phyloP scores from a whole-genome alignment of 2,797 vertebrate genomes.

The Australoheros facetus region DNA sequence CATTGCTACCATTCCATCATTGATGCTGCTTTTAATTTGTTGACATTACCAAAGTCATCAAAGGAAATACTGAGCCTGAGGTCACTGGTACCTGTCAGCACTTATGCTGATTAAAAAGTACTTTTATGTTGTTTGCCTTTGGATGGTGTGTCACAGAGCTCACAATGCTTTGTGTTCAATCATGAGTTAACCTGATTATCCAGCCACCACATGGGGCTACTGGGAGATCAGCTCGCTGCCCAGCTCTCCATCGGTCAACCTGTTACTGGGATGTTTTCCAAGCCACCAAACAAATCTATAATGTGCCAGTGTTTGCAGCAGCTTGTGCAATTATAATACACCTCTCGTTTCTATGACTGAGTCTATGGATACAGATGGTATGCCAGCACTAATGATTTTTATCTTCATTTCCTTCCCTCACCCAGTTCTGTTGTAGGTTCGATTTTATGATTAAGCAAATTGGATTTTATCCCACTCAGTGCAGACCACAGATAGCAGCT shows the following conservation, averaged over 20 bases:
- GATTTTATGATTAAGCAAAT: conserved; percentile 70
- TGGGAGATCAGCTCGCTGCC: conserved; percentile 21
- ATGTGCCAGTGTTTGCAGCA: conserved; percentile 15
- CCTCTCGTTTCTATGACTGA: conserved; percentile 1
- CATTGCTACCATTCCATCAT: conserved; percentile 18
- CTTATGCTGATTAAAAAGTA: neutral
- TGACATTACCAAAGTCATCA: conserved; percentile 29
- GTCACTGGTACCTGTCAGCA: conserved; percentile 12
- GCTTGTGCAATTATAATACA: neutral
- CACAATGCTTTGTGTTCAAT: conserved; percentile 51
- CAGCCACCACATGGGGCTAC: conserved; percentile 29
- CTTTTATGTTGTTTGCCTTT: conserved; percentile 43
- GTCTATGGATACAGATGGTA: conserved; percentile 28
- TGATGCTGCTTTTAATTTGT: conserved; percentile 20
- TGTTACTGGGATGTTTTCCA: conserved; percentile 29
- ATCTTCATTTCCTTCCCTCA: conserved; percentile 37
- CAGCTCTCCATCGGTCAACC: conserved; percentile 8
- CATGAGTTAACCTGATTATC: conserved; percentile 64
- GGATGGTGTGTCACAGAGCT: conserved; percentile 20
- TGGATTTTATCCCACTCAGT: conserved; percentile 55
- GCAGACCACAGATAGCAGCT: conserved; percentile 36
- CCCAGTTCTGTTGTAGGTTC: conserved; percentile 33
- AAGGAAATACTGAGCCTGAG: conserved; percentile 34
- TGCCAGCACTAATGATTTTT: conserved; percentile 44
- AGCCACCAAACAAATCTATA: conserved; percentile 46